Conservation (phyloP, 1,140 invertebrate species). For the Drosophila triauraria region DNA sequence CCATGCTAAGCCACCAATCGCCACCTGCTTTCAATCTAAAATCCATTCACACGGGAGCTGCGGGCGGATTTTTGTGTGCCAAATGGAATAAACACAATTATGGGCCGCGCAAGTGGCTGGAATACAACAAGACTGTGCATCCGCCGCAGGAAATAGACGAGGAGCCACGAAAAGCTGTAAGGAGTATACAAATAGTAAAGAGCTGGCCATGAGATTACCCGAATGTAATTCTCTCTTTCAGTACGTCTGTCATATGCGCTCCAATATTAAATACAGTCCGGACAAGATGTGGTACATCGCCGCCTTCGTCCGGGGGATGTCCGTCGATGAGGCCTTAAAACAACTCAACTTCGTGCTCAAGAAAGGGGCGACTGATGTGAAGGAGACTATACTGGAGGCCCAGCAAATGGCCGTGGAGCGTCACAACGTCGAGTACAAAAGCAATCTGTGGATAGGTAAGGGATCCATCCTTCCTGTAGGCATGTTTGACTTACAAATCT, state of each 20-base stretch:
- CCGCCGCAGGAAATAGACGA: constrained; percentile 91
- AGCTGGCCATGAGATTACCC: background rate
- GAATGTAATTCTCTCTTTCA: constrained; percentile 85
- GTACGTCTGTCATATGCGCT: constrained; percentile 94
- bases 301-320: constrained; percentile 94
- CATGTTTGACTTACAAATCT: background rate
- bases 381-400: constrained; percentile 94
- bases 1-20: constrained; percentile 10
- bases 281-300: constrained; percentile 97
- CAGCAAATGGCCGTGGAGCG: constrained; percentile 93
- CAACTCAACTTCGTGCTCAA: constrained; percentile 93
- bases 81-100: constrained; percentile 79
- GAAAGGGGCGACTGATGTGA: constrained; percentile 93
- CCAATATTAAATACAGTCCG: constrained; percentile 95
- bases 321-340: constrained; percentile 96
- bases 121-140: constrained; percentile 91
- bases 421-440: constrained; percentile 97
- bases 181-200: constrained; percentile 55
- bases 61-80: constrained; percentile 39
- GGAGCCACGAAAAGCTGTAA: constrained; percentile 92
- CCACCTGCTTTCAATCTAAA: constrained; percentile 27
- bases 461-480: too few relatives aligned
- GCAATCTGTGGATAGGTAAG: constrained; percentile 98
- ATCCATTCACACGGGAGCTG: constrained; percentile 66
- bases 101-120: constrained; percentile 86